Conservation (phyloP, 1,140 invertebrate species). For the Eriocheir sinensis region DNA sequence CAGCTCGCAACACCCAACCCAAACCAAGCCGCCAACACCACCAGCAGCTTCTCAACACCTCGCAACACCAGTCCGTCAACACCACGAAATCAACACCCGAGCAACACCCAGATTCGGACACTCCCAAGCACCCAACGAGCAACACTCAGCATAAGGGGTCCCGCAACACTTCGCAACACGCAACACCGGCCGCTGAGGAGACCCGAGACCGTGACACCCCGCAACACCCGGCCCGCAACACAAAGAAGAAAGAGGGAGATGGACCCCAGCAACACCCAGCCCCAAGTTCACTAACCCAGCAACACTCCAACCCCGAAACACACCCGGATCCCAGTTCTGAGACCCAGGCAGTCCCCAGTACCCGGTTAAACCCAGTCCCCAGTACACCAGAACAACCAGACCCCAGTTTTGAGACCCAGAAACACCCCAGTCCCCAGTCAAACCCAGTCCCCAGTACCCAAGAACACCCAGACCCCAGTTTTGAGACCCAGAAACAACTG, state of each 20-base stretch:
- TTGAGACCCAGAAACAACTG: neutral
- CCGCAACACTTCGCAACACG: too few species aligned
- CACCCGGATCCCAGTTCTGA: neutral
- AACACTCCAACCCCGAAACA: neutral
- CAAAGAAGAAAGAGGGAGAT: too few species aligned
- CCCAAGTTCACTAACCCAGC: neutral
- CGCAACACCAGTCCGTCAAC: too few species aligned
- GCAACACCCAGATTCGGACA: too few species aligned
- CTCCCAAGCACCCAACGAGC: too few species aligned
- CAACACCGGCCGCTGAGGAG: too few species aligned
- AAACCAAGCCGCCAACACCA: neutral
- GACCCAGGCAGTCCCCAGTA: neutral
- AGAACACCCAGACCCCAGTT: slow-evolving; percentile 5
- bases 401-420: too few species aligned
- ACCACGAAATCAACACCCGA: too few species aligned
- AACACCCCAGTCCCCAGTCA: neutral
- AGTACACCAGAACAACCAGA: neutral
- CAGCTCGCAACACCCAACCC: neutral
- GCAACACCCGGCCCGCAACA: neutral
- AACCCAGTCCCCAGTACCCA: neutral
- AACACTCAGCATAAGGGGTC: too few species aligned
- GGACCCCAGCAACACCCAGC: neutral
- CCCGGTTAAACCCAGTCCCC: neutral
- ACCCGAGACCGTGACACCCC: neutral
- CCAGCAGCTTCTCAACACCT: too few species aligned